Evolutionary conservation across 2,888 invertebrate species (phyloP).

Genomic region (Formica aserva): DNA sequence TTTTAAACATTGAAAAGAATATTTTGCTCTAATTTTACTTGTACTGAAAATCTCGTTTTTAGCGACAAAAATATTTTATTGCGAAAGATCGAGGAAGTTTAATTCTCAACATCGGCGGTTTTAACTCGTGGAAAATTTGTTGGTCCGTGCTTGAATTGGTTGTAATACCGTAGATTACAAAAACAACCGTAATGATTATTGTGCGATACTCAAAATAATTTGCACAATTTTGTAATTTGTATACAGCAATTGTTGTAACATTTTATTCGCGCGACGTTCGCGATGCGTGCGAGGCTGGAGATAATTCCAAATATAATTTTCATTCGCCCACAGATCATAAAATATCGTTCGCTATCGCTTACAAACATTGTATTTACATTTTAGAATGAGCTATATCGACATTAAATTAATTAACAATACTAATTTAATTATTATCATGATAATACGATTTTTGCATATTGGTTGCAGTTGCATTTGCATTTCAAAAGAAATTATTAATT

Average conservation of each 20-base stretch:
- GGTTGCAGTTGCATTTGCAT: slow-evolving; percentile 25
- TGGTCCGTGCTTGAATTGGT: slow-evolving; percentile 1
- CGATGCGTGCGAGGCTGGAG: slow-evolving; percentile 18
- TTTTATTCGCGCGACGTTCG: slow-evolving; percentile 45
- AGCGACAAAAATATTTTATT: slow-evolving; percentile 21
- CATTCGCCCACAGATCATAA: slow-evolving; percentile 46
- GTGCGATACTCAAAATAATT: slow-evolving; percentile 5
- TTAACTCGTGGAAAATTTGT: slow-evolving; percentile 28
- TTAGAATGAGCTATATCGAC: slow-evolving; percentile 44
- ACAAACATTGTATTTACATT: slow-evolving; percentile 41
- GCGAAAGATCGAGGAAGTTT: neutral
- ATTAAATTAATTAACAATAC: slow-evolving; percentile 47
- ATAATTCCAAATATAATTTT: slow-evolving; percentile 54
- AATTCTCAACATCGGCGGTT: slow-evolving; percentile 6
- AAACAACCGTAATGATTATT: slow-evolving; percentile 38
- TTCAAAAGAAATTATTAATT: slow-evolving; percentile 34
- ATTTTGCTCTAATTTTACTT: slow-evolving; percentile 12
- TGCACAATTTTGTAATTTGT: too few relatives aligned
- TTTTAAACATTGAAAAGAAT: slow-evolving; percentile 6
- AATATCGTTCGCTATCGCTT: slow-evolving; percentile 47
- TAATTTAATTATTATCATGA: slow-evolving; percentile 48
- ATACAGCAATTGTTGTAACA: slow-evolving; percentile 39
- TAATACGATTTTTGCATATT: slow-evolving; percentile 33
- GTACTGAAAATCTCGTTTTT: slow-evolving; percentile 12
- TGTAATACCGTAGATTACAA: slow-evolving; percentile 25